These are phyloP conservation scores for Geococcyx californianus DNA, from an alignment of 2,113 vertebrate genomes.

Conservation along the genomic window DNA sequence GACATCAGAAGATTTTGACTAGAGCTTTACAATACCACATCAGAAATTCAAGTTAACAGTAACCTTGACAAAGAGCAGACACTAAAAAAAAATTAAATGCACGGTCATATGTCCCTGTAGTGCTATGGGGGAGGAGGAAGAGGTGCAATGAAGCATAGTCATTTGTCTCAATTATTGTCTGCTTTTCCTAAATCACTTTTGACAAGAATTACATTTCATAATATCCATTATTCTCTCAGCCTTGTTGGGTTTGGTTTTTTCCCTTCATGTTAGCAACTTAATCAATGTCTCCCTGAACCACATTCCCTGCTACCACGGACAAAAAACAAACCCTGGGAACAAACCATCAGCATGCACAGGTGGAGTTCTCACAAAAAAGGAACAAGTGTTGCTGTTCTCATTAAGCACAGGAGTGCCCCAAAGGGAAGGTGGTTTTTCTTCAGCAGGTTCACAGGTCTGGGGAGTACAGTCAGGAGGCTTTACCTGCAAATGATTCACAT, in stretches of 20 bases:
- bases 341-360: fast-evolving
- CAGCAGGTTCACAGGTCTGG: not conserved
- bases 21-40: not conserved
- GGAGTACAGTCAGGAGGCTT: not conserved
- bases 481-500: not conserved
- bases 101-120: not conserved
- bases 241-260: not conserved
- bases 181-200: slow-evolving; percentile 44
- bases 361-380: not conserved
- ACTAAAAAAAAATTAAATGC: slow-evolving; percentile 9
- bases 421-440: not conserved
- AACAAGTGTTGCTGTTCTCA: not conserved
- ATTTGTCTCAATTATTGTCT: slow-evolving; percentile 64
- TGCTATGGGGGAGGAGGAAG: not conserved
- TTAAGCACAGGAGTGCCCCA: not conserved
- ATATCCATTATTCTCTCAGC: not conserved
- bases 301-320: not conserved
- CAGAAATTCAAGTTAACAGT: not conserved
- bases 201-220: slow-evolving; percentile 50
- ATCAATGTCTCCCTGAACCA: not conserved
- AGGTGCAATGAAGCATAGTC: slow-evolving; percentile 23
- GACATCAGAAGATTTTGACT: not conserved
- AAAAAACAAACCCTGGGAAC: not conserved
- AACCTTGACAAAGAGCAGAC: slow-evolving; percentile 29
- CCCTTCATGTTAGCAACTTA: not conserved